These are phyloP conservation scores for Dipus sagitta DNA, from an alignment of 2,797 vertebrate species.

Conservation along the genomic window DNA sequence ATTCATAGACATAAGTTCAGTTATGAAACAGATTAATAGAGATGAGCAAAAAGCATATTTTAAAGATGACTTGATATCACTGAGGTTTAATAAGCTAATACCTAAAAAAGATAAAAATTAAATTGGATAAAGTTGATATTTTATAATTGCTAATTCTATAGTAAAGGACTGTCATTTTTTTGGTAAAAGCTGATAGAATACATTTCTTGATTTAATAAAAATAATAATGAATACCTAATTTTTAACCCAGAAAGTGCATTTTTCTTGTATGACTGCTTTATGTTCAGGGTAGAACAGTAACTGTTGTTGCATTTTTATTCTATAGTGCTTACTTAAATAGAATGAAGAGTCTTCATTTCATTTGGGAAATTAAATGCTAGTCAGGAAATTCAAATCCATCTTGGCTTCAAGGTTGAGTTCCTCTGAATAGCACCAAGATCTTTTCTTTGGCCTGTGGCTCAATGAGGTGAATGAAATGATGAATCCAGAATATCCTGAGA, in stretches of 20 bases:
- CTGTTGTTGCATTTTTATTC: constrained; percentile 49
- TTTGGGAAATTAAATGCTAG: constrained; percentile 51
- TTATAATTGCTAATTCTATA: not conserved
- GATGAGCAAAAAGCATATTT: constrained; percentile 11
- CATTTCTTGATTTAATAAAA: constrained; percentile 58
- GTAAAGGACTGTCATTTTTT: constrained; percentile 10
- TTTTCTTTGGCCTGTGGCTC: constrained; percentile 36
- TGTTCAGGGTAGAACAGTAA: constrained; percentile 34
- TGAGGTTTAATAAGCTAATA: constrained; percentile 24
- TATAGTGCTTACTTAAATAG: constrained; percentile 40
- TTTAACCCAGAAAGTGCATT: not conserved
- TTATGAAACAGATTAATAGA: constrained; percentile 40
- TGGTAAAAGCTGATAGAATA: not conserved
- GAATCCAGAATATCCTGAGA: constrained; percentile 44
- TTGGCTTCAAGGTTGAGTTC: constrained; percentile 45
- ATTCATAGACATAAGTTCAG: constrained; percentile 30
- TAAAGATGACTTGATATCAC: constrained; percentile 33
- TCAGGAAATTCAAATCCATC: constrained; percentile 64
- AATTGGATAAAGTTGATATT: constrained; percentile 13
- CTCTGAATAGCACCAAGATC: constrained; percentile 18
- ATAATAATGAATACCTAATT: not conserved
- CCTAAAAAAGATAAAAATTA: constrained; percentile 53
- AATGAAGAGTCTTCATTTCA: constrained; percentile 40
- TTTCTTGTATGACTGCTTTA: constrained; percentile 23
- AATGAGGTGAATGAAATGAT: constrained; percentile 65